Percentiles rank a stretch among this genome's conserved stretches.
Evolutionary conservation across 2,797 vertebrate genomes (phyloP).

Genomic region (Prionace glauca): DNA sequence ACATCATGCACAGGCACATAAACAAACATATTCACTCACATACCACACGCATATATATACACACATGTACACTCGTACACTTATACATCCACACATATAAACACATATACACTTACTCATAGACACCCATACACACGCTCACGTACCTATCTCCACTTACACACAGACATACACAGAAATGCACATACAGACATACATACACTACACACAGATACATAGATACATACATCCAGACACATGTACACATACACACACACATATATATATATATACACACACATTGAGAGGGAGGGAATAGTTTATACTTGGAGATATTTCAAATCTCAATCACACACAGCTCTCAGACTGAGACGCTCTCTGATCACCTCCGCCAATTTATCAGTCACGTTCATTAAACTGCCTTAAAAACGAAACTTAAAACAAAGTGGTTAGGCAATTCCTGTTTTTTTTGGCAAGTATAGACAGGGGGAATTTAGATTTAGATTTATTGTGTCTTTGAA

Average conservation of each 20-base stretch:
- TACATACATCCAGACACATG: neutral
- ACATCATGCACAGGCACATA: too few relatives aligned
- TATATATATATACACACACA: neutral
- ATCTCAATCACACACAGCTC: neutral
- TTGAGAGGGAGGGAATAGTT: neutral
- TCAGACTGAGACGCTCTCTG: neutral
- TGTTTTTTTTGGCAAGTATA: neutral
- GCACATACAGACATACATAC: too few relatives aligned
- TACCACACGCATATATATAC: too few relatives aligned
- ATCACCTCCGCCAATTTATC: neutral
- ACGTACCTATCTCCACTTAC: too few relatives aligned
- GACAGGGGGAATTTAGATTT: neutral
- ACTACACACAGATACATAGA: too few relatives aligned
- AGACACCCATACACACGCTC: neutral
- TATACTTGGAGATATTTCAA: neutral
- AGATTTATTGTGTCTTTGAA: neutral
- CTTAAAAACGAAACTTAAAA: neutral
- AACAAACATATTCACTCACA: too few relatives aligned
- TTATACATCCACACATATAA: too few relatives aligned
- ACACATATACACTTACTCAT: too few relatives aligned
- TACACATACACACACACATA: too few relatives aligned
- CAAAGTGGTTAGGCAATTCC: too few relatives aligned
- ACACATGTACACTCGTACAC: too few relatives aligned
- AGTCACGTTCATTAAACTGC: neutral
- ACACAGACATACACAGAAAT: neutral